Base-by-base conservation (phyloP, 2,888 invertebrate species). In the Amblyteles armatorius region DNA sequence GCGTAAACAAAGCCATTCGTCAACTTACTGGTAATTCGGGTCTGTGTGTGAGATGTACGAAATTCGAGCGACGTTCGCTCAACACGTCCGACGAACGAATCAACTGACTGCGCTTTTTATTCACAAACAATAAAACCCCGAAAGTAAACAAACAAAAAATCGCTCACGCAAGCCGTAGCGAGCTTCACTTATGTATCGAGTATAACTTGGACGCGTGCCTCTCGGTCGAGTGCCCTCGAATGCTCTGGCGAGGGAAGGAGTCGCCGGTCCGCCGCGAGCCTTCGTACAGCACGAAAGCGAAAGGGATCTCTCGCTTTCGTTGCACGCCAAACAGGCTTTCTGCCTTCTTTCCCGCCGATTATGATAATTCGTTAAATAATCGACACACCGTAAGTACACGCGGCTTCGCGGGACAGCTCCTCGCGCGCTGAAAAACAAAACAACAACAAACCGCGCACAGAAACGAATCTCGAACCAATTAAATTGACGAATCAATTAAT, bases 271-370 rank as follows among this genome's bases (percentile, higher is more conserved):
- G 40, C 57, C 26, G 13, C 40, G 67, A 22, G 33, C 55, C 13
- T 33, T 52, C 36, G 67, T 52, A 52, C 36, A 33, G 36, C 71
- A 55, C 73, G 74, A 83, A 83, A 83, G 83, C 79, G 83, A 83
- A 83, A 83, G 83, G 79, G 74, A 79, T 69, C 57, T 44, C 60
- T 69, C 63, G 65, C 60, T 77, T 69, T 82, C 82, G 76, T 81
- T 81, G 71, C 69, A 33, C 60, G 36, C 63, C 33, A 71, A 63
- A 63, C 76, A 76, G 69, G 57, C 69, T 76, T 81, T 60, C 68
- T 6, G 60, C 19, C 11, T 74, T 68, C 68, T 68, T 67, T 44
- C 55, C 50, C 29, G 26, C 44, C 5, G 26, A 26, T 19, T 57
- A 36, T 29, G 36, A 57, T 55, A 57, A 60, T 26, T 7, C 44